Evolutionary conservation across 92 coral and sea anemone species (phyloP), one percentile per base, ranked within the genome.

Genomic region (Phenganax stokvisi): DNA sequence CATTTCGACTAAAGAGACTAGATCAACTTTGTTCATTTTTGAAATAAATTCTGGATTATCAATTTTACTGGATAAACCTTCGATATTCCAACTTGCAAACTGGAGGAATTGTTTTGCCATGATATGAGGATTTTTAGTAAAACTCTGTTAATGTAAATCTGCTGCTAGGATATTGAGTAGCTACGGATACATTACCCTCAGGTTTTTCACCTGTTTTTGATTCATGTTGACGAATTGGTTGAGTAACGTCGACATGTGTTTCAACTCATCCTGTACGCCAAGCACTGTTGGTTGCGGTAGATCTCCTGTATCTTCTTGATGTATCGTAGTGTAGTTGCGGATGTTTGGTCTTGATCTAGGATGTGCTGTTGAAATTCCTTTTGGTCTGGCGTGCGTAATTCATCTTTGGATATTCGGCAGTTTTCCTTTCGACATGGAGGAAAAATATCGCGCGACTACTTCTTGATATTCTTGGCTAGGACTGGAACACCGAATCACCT

Each of bases 401-500:
- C 67, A 61, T 12, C 28, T 0, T 61, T 61, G 7, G 67, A 15
- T 61, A 7, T 61, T 17, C 28, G 8, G 2, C 0, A 0, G 28
- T 61, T 61, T 61, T 61, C 28, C 47, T 37, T 37, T 37, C 47
- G 47, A 7, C n/a, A 5, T 7, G 13, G 13, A 7, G 27, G 27
- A 7, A 61, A 13, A 61, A 4, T 15, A 16, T 12, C 8, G 25
- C 67, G 52, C 67, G 53, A 11, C 9, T 51, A 20, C 7, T 20
- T 75, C 16, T 75, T 75, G 17, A 57, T 75, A 31, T 75, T 75
- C 56, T 55, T 67, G 12, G 83, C 86, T 8, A 57, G 74, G 25
- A 53, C 28, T 0, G 82, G 86, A 9, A 83, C 60, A 47, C 86
- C 86, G 60, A 59, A 27, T 27, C 28, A 7, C n/a, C 37, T 71